phyloP scores from a whole-genome alignment of 2,113 vertebrate species.

The Odontesthes bonariensis region DNA sequence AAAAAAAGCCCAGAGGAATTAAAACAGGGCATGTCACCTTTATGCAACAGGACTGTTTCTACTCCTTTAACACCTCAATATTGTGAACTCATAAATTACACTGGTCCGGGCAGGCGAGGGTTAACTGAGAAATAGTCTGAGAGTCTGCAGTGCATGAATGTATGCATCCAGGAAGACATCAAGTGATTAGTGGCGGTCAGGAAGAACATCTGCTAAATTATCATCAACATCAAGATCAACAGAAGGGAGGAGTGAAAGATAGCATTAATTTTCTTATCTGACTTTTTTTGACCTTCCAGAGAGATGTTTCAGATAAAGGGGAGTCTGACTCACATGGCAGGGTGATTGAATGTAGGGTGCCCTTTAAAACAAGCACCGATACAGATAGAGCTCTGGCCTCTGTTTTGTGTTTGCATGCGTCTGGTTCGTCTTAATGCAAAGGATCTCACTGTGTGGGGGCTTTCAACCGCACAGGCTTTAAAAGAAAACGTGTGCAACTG shows the following conservation, averaged over 20 bases:
- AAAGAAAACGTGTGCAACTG: constrained; percentile 10
- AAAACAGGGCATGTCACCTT: no score
- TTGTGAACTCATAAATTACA: constrained; percentile 57
- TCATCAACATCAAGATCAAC: constrained; percentile 19
- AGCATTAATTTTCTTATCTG: constrained; percentile 16
- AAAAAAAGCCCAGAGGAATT: no score
- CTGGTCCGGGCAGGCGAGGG: constrained; percentile 6
- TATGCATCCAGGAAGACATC: constrained; percentile 4
- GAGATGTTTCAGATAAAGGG: constrained; percentile 13
- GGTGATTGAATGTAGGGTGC: no score
- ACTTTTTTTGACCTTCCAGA: background rate
- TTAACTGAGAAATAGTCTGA: background rate
- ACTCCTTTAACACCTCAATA: constrained; percentile 58
- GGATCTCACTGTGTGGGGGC: constrained; percentile 34
- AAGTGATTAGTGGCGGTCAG: constrained; percentile 18
- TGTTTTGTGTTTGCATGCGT: constrained; percentile 20
- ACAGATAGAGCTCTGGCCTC: constrained; percentile 30
- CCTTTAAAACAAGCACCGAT: constrained; percentile 46
- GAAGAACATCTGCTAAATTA: constrained; percentile 8
- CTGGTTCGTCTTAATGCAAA: constrained; percentile 21
- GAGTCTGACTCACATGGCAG: background rate
- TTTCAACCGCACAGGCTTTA: background rate
- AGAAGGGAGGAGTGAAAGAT: constrained; percentile 19
- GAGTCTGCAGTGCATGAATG: background rate
- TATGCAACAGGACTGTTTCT: constrained; percentile 51